Conservation (phyloP, 2,797 vertebrate genomes). For the Sphenodon punctatus region DNA sequence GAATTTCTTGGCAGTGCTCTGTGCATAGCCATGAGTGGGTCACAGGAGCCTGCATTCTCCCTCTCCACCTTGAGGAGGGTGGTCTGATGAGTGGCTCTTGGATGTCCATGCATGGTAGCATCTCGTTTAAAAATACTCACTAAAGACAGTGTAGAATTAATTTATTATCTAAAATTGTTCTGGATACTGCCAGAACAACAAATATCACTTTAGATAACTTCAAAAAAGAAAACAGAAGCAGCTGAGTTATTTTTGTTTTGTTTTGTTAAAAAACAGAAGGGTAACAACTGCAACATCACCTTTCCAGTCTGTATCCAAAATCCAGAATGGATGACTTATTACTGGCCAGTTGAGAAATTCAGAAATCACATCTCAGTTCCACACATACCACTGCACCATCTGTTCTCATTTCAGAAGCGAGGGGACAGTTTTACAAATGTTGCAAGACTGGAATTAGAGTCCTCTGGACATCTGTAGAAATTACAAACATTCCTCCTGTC, state of each 20-base stretch:
- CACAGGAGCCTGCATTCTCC: too few species aligned
- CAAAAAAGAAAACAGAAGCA: conserved; percentile 8
- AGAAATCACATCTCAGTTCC: neutral
- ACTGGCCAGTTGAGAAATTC: neutral
- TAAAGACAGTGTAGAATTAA: too few species aligned
- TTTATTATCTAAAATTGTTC: neutral
- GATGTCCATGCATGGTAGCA: too few species aligned
- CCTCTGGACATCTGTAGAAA: neutral
- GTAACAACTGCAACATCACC: neutral
- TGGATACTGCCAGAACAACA: neutral
- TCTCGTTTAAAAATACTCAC: too few species aligned
- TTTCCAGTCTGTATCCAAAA: neutral
- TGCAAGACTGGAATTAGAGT: neutral
- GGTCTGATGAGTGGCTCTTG: too few species aligned
- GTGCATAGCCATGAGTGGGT: too few species aligned
- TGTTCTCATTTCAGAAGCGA: neutral
- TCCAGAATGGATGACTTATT: neutral
- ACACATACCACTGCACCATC: neutral
- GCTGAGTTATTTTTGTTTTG: conserved; percentile 2
- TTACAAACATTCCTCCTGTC: neutral
- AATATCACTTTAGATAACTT: conserved; percentile 28
- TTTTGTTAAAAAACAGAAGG: too few species aligned
- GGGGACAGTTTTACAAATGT: neutral
- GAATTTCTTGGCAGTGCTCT: too few species aligned
- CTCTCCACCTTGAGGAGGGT: too few species aligned